Base-by-base conservation (phyloP, 1,140 invertebrate species). In the Listronotus oregonensis region DNA sequence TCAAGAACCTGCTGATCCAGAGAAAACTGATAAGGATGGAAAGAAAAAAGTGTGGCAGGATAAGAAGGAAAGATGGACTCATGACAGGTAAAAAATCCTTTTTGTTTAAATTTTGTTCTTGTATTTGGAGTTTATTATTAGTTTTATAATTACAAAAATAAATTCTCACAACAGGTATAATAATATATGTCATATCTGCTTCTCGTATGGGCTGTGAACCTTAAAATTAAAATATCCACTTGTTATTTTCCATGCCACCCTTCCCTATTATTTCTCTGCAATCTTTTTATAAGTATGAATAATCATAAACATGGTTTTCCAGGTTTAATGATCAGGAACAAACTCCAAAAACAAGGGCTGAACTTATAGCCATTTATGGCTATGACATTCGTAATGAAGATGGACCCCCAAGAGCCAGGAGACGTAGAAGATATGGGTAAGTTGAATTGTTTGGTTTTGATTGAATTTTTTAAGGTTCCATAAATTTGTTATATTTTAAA, bases 371-470 rank as follows among this genome's bases (percentile, higher is more conserved):
- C 1, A 84, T 91, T 40, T 98, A 98, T 79, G 96, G 96, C 4
- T 98, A 97, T 80, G 95, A 98, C 75, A 98, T 98, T 55, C 82
- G 95, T 51, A 92, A 90, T 71, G 92, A 96, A 80, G 94, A 97
- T 77, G 92, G 92, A 0, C 90, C 94, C 14, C 94, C 94, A 9
- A 86, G 93, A 71, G 92, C 93, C 0, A 82, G 93, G 50, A 87
- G 93, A 70, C 87, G 92, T 64, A 82, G 92, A 69, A 82, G 91
- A 81, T 96, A 96, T 79, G 92, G 91, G 90, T 93, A 80, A 82
- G 73, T 75, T 8, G 10, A 1, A 27, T 27, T 5, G 5, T 27
- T 27, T 27, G 5, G 21, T 27, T 5, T 27, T 32, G 32, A 47
- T 49, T 27, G 46, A 47, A 31, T 31, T 46, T 46, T 50, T 59